Evolutionary conservation across 2,797 vertebrate genomes (phyloP), one percentile per base, ranked within the genome.

Genomic region (Podarcis lilfordi): DNA sequence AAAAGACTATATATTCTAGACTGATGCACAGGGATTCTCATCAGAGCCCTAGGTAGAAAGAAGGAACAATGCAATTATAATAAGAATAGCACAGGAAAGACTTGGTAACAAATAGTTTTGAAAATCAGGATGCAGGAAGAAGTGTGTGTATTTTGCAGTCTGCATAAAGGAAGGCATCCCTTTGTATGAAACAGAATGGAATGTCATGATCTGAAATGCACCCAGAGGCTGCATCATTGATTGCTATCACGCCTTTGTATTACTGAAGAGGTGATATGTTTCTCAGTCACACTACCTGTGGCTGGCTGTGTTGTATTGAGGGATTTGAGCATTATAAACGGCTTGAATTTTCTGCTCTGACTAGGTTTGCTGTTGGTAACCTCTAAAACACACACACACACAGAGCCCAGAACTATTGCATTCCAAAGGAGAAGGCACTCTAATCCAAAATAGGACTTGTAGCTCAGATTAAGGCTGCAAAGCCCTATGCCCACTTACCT

Each of bases 211-310:
- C 82, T 68, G 55, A 68, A 64, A 66, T 80, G 45, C 75, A 9
- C 81, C 71, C 1, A 5, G 8, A 87, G 32, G 75, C 89, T 64
- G 4, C 25, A 11, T n/a, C 45, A 19, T n/a, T 86, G 27, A 1
- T 8, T 75, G 4, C 32, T 2, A 0, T 1, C 59, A 37, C 72
- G 35, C 27, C 72, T 6, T 0, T 13, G 0, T 77, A 0, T 21
- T 27, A 29, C n/a, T 35, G 2, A 89, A 8, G 0, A 43, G 0
- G 1, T 0, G n/a, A 32, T 50, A 19, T 35, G 40, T 50, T 79
- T 71, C 37, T 19, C 25, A 76, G 2, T 87, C 81, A 43, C 0
- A 0, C 66, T 85, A 40, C 37, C 27, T 43, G 59, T 32, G 17
- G 0, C 72, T 77, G 59, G 21, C 43, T 71, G 43, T 72, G 27